Evolutionary conservation across 1,140 invertebrate genomes (phyloP).

Genomic region (Drosophila murphyi): DNA sequence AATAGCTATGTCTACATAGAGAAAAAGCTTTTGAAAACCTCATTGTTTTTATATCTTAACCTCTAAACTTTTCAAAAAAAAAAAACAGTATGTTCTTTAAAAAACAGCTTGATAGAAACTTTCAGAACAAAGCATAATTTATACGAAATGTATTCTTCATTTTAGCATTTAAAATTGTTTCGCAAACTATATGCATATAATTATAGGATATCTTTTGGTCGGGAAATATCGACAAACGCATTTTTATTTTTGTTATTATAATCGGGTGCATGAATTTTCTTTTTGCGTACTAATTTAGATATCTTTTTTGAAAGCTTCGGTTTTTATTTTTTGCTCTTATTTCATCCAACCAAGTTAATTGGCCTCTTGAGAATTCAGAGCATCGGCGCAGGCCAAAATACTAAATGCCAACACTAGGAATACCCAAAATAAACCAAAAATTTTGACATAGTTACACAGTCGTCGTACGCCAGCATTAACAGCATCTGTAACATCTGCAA

Average conservation of each 20-base stretch:
- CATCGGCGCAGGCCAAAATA: constrained; percentile 43
- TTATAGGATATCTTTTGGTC: background rate
- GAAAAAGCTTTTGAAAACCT: too few species aligned
- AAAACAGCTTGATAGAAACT: too few species aligned
- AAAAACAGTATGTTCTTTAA: too few species aligned
- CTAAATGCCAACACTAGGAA: constrained; percentile 76
- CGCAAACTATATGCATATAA: too few species aligned
- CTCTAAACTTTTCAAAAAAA: too few species aligned
- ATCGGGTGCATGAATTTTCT: constrained; percentile 49
- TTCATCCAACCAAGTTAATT: constrained; percentile 66
- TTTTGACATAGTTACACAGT: constrained; percentile 73
- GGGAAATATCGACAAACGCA: background rate
- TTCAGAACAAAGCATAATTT: too few species aligned
- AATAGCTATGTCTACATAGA: too few species aligned
- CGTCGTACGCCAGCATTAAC: constrained; percentile 45
- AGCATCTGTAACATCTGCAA: constrained; percentile 37
- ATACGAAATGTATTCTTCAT: too few species aligned
- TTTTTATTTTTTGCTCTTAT: constrained; percentile 13
- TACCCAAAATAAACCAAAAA: constrained; percentile 67
- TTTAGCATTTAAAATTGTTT: too few species aligned
- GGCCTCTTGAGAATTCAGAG: constrained; percentile 73
- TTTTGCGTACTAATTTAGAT: constrained; percentile 24
- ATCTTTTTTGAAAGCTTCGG: constrained; percentile 4
- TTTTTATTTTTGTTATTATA: constrained; percentile 42
- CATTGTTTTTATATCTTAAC: too few species aligned